Evolutionary conservation across 1,140 invertebrate genomes (phyloP).

Genomic region (Drosophila biarmipes): DNA sequence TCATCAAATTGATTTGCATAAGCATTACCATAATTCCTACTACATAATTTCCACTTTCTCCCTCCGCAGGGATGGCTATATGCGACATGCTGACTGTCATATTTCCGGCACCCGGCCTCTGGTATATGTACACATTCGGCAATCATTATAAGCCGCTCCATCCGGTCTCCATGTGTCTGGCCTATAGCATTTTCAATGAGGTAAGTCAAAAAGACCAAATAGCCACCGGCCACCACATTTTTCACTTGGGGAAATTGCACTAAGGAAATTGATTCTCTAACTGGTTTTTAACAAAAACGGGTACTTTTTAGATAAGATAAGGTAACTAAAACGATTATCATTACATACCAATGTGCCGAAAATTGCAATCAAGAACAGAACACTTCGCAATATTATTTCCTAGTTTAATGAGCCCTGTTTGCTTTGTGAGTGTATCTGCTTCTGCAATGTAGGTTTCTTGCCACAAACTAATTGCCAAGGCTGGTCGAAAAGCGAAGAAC

Average conservation of each 20-base stretch:
- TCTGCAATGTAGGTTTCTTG: slow-evolving; percentile 1
- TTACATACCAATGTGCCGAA: no score
- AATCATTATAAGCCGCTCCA: slow-evolving; percentile 92
- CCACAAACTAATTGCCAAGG: slow-evolving; percentile 50
- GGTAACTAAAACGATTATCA: no score
- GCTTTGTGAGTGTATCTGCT: neutral
- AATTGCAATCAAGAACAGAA: no score
- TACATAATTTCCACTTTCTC: neutral
- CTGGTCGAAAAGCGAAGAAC: slow-evolving; percentile 22
- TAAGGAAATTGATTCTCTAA: no score
- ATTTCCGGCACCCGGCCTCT: slow-evolving; percentile 93
- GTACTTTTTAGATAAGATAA: no score
- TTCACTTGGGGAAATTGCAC: neutral
- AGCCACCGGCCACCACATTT: neutral
- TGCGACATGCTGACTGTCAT: slow-evolving; percentile 96
- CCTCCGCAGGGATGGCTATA: slow-evolving; percentile 91
- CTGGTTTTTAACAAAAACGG: no score
- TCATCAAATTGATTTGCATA: slow-evolving; percentile 24
- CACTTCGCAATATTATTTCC: no score
- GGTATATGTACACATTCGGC: slow-evolving; percentile 96
- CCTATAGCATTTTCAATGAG: slow-evolving; percentile 92
- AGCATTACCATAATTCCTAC: slow-evolving; percentile 38
- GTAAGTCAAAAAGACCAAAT: slow-evolving; percentile 82
- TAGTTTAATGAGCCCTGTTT: no score
- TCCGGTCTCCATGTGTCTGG: slow-evolving; percentile 90